Evolutionary conservation across 1,140 invertebrate species (phyloP).

Genomic region (Drosophila quadrilineata): DNA sequence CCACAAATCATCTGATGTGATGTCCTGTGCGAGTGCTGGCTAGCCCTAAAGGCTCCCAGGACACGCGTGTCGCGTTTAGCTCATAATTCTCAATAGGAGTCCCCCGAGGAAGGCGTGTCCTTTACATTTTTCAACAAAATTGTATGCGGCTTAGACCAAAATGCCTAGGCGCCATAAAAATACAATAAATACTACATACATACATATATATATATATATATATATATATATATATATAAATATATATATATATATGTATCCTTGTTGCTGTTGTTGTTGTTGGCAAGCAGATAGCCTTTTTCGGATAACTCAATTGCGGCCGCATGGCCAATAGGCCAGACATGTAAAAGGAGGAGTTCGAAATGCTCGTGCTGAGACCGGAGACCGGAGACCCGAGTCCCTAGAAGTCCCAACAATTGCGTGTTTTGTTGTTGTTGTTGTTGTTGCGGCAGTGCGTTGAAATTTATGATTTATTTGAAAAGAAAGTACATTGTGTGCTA

Average conservation of each 20-base stretch:
- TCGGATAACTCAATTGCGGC: slow-evolving; percentile 72
- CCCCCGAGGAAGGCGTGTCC: slow-evolving; percentile 28
- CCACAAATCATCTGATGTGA: slow-evolving; percentile 58
- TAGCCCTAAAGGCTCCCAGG: slow-evolving; percentile 14
- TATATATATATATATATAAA: too few relatives aligned
- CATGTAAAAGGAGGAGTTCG: neutral
- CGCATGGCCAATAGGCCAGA: slow-evolving; percentile 38
- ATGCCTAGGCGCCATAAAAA: slow-evolving; percentile 72
- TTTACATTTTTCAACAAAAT: slow-evolving; percentile 76
- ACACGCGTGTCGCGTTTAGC: slow-evolving; percentile 65
- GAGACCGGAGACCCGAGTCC: slow-evolving; percentile 1
- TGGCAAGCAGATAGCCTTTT: slow-evolving; percentile 65
- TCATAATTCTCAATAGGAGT: slow-evolving; percentile 62
- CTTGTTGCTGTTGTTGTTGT: slow-evolving; percentile 39
- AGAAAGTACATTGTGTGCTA: slow-evolving; percentile 73
- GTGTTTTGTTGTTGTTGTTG: too few relatives aligned
- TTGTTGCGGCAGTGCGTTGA: slow-evolving; percentile 59
- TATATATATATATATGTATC: too few relatives aligned
- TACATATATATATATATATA: too few relatives aligned
- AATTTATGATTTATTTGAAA: slow-evolving; percentile 80
- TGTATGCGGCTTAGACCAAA: slow-evolving; percentile 49
- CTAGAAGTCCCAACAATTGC: slow-evolving; percentile 36
- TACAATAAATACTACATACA: slow-evolving; percentile 73
- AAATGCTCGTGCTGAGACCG: neutral
- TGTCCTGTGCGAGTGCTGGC: neutral